These are phyloP conservation scores for Phoronis australis DNA, from an alignment of 2,888 invertebrate species.

Conservation along the genomic window DNA sequence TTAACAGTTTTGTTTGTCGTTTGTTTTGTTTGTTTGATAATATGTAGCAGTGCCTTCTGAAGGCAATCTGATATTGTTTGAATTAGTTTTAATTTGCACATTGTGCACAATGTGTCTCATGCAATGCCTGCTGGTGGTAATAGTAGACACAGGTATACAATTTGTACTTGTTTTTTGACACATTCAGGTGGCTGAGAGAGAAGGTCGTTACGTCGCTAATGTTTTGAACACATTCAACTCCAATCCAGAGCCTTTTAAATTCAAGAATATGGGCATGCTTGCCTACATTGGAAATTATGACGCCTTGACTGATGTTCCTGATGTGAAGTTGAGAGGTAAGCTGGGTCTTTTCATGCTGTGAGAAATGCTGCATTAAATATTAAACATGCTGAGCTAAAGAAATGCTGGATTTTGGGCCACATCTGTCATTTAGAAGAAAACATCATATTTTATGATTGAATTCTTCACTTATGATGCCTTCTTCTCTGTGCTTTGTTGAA, in stretches of 20 bases:
- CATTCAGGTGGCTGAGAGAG: constrained; percentile 52
- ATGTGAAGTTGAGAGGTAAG: constrained; percentile 48
- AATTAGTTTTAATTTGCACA: background rate
- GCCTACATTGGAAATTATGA: constrained; percentile 53
- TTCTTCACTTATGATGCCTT: background rate
- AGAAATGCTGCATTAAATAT: too few species aligned
- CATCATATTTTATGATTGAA: too few species aligned
- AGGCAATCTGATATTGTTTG: background rate
- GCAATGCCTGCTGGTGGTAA: too few species aligned
- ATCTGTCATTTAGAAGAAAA: too few species aligned
- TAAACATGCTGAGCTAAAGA: too few species aligned
- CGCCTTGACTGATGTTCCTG: constrained; percentile 48
- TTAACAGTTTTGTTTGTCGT: background rate
- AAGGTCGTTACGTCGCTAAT: constrained; percentile 49
- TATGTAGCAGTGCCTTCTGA: background rate
- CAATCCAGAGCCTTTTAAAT: constrained; percentile 31
- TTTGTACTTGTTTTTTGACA: too few species aligned
- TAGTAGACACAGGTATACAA: too few species aligned
- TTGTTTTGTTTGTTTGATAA: background rate
- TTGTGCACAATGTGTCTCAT: background rate
- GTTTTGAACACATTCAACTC: constrained; percentile 28
- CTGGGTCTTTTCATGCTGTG: too few species aligned
- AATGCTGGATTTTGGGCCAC: too few species aligned
- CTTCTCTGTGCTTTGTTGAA: background rate
- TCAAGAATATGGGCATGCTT: constrained; percentile 50